Evolutionary conservation across 2,113 vertebrate species (phyloP), one percentile per base, ranked within the genome.

Genomic region (Daphoenositta chrysoptera): DNA sequence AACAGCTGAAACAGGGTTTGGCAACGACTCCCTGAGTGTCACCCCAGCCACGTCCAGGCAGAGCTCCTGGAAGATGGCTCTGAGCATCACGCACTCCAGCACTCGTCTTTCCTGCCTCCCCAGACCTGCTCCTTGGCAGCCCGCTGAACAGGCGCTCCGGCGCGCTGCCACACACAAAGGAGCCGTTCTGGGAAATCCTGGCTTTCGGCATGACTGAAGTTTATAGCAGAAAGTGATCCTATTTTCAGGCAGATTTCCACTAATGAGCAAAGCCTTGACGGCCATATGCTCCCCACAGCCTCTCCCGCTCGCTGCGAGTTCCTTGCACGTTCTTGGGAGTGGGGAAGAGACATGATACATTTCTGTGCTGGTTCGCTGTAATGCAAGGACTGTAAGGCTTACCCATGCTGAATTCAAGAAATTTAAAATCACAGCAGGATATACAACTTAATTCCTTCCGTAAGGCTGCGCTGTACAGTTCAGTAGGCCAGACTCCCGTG

Each of bases 201-300:
- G 81, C 69, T 94, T 87, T 91, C 64, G 57, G 92, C 78, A 76
- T 44, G 40, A 63, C 73, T 72, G 85, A 90, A 77, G 82, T 76
- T 94, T 94, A 88, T 8, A 57, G 86, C 70, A 92, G 89, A 90
- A 90, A 96, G 71, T 37, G 86, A 86, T 97, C 96, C 83, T 76
- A 57, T 86, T 94, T 86, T 90, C 86, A 93, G 92, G 89, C 93
- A 93, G 90, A 92, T 93, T 96, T 94, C 83, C 93, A 81, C 92
- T 94, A 94, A 89, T 47, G 94, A 96, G 92, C 72, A 83, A 73
- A 94, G 89, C 58, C 91, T 94, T 83, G 89, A 88, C 2, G 44
- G 72, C 93, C 95, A 91, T 96, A 93, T 93, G 91, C 84, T 94
- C 86, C 86, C 68, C 75, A 60, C 93, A 94, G 90, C 91, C 69